Evolutionary conservation across 1,140 invertebrate species (phyloP).

Genomic region (Odontomachus brunneus): DNA sequence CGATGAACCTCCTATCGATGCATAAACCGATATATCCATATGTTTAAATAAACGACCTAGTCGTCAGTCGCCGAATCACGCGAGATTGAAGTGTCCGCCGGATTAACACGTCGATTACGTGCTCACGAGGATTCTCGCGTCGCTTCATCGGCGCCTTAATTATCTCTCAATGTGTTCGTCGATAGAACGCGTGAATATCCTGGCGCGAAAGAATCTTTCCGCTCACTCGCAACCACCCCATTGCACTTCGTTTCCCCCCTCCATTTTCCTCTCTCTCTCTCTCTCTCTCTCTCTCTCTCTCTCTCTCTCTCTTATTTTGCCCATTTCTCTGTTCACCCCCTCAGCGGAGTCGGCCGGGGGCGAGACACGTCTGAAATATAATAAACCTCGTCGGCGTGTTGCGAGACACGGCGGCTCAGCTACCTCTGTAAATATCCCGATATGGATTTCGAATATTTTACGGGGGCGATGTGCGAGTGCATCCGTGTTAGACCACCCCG

Average conservation of each 20-base stretch:
- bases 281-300: conserved; percentile 19
- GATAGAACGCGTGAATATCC: conserved; percentile 15
- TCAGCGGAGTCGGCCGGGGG: conserved; percentile 42
- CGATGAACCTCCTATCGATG: no score
- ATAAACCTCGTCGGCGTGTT: conserved; percentile 65
- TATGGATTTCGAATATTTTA: conserved; percentile 76
- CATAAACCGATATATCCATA: background rate
- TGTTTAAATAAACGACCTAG: conserved; percentile 10
- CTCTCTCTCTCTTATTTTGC: background rate
- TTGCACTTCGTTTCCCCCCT: conserved; percentile 53
- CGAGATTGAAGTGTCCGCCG: conserved; percentile 7
- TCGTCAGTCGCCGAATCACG: background rate
- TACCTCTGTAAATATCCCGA: conserved; percentile 70
- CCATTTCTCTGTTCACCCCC: conserved; percentile 52
- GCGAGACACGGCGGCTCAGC: conserved; percentile 59
- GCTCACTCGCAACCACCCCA: conserved; percentile 16
- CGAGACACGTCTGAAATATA: conserved; percentile 72
- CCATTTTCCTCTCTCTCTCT: background rate
- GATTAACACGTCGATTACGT: conserved; percentile 38
- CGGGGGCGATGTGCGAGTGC: background rate
- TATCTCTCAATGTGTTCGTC: conserved; percentile 2
- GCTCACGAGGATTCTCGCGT: conserved; percentile 1
- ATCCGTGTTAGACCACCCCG: conserved; percentile 22
- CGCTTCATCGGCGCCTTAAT: conserved; percentile 10
- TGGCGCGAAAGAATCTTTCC: conserved; percentile 29